Base-by-base conservation (phyloP, 2,797 vertebrate genomes). In the Leptatherina wallacei region DNA sequence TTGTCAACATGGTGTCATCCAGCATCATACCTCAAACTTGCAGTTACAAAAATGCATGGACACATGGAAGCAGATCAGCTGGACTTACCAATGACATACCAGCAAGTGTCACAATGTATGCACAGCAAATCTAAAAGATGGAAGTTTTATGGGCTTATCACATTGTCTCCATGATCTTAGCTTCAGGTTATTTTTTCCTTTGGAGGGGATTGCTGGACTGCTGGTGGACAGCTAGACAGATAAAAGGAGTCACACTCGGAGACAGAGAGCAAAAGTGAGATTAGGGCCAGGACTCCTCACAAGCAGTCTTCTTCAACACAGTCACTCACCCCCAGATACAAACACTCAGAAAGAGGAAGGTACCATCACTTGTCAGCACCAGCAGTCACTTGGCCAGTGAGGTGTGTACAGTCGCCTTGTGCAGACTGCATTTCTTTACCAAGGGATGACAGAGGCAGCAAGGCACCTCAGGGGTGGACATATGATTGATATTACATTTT, bases 341-440 rank as follows among this genome's bases (percentile, higher is more conserved):
- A 47, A 67, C 51, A 59, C 65, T 59, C 20, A 57, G 14, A 57
- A 69, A 75, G 73, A 73, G 70, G 80, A 65, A 61, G 70, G 61
- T 71, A 58, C 80, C 81, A 82, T 85, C 78, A 52, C 73, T 59
- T 83, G 89, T 91, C 85, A 76, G 58, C 86, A 82, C 82, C n/a
- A n/a, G n/a, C 85, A 90, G 71, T 91, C 84, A 81, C 82, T 89
- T 81, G 85, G 81, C 78, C 80, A 81, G 82, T 82, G 81, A 88
- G 85, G 82, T 76, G 54, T 85, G 83, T 85, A 86, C 85, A 75
- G 78, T 70, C 83, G 81, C 84, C 73, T 86, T 85, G 75, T 83
- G 51, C 65, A 38, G 61, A 59, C 22, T 60, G n/a, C 12, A 66
- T 75, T 86, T 76, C 40, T 78, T 76, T 73, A 81, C 70, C 75